Conservation (phyloP, 1,140 invertebrate species). For the Heliothis virescens region DNA sequence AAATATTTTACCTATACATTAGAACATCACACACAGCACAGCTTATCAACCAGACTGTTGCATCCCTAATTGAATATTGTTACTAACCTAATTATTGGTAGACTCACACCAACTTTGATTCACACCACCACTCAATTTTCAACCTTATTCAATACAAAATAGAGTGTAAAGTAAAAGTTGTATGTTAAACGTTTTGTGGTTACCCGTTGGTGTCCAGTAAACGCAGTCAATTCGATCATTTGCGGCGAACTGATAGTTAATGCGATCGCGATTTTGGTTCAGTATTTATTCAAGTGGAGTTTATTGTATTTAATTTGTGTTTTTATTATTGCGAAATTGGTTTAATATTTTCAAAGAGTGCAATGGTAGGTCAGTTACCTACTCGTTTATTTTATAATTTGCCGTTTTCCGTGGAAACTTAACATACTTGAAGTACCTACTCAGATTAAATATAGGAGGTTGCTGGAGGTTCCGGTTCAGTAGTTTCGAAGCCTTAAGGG, state of each 20-base stretch:
- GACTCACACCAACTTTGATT: not conserved
- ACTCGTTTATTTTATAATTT: not conserved
- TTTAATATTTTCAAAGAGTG: not conserved
- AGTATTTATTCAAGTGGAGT: constrained; percentile 7
- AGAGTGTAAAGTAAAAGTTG: not conserved
- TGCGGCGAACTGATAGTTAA: constrained; percentile 18
- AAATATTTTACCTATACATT: too few species aligned
- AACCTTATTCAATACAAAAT: not conserved
- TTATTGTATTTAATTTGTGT: not conserved
- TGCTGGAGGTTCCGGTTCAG: too few species aligned
- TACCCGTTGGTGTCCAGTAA: constrained; percentile 19
- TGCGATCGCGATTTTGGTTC: constrained; percentile 2
- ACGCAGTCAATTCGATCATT: constrained; percentile 18
- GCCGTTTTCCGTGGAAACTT: too few species aligned
- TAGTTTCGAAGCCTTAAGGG: too few species aligned
- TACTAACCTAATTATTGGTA: constrained; percentile 11
- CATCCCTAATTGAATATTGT: constrained; percentile 33
- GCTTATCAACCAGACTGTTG: constrained; percentile 18
- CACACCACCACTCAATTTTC: not conserved
- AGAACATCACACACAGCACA: not conserved
- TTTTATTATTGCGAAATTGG: not conserved
- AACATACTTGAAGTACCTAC: too few species aligned
- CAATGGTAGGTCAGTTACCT: too few species aligned
- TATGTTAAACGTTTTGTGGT: constrained; percentile 20
- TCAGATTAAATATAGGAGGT: too few species aligned